These are phyloP conservation scores for Tuta absoluta DNA, from an alignment of 2,888 invertebrate genomes.

Conservation along the genomic window DNA sequence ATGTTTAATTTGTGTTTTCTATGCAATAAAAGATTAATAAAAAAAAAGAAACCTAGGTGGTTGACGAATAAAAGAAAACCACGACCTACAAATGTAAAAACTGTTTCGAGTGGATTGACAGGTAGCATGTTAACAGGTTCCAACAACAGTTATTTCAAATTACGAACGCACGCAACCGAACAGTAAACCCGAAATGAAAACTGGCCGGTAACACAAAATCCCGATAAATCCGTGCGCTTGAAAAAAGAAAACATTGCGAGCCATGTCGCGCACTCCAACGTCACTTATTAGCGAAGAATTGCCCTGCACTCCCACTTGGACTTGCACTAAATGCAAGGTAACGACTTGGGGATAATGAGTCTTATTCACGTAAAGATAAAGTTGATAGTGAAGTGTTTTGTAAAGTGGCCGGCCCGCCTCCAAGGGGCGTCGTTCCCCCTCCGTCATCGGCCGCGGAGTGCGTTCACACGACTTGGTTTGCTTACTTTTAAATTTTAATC, in stretches of 20 bases:
- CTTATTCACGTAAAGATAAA: constrained; percentile 36
- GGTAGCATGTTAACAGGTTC: constrained; percentile 13
- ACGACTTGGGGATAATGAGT: constrained; percentile 34
- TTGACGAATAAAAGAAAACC: too few species aligned
- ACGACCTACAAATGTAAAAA: neutral
- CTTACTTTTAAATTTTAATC: constrained; percentile 78
- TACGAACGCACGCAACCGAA: constrained; percentile 11
- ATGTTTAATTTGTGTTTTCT: too few species aligned
- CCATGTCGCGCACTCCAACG: constrained; percentile 62
- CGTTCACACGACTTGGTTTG: constrained; percentile 68
- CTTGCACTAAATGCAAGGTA: constrained; percentile 68
- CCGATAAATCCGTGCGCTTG: constrained; percentile 34
- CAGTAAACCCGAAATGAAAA: constrained; percentile 12
- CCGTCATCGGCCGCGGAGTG: constrained; percentile 62
- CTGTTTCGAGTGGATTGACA: constrained; percentile 5
- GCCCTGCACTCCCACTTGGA: constrained; percentile 62
- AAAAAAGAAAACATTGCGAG: constrained; percentile 57
- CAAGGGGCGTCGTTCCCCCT: constrained; percentile 76
- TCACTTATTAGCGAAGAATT: constrained; percentile 67
- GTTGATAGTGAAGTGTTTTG: constrained; percentile 42
- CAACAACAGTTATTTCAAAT: constrained; percentile 12
- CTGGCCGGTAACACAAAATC: constrained; percentile 16
- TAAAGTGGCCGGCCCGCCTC: constrained; percentile 63
- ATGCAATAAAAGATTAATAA: too few species aligned
- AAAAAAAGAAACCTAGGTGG: too few species aligned